Base-by-base conservation (phyloP, 1,140 invertebrate genomes). In the Berghia stephanieae region DNA sequence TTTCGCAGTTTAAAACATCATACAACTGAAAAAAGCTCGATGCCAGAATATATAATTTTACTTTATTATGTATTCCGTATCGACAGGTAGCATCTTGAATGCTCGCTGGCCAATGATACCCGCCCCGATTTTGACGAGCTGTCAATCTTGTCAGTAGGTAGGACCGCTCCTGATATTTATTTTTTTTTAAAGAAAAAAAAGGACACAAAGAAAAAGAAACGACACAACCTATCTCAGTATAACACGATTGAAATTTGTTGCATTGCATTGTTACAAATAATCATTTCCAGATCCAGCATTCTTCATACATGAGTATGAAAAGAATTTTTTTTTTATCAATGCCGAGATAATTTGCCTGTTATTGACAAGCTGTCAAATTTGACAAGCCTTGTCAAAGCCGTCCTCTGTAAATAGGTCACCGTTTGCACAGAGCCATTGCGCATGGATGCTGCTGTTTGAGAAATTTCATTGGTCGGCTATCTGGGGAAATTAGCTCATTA, bases 381-480 rank as follows among this genome's bases (percentile, higher is more conserved):
- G 79, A 75, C 76, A 57, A 75, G 68, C 57, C 72, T 60, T 80
- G 77, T 78, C 79, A 78, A 77, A 24, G 57, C 72, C 66, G 71
- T 68, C 55, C 71, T 66, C 38, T 52, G 18, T 44, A 71, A 75
- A 49, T 74, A 67, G 76, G 68, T 76, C 42, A 78, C 75, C 42
- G 42, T 74, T 55, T 42, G 55, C 73, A 55, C 68, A 69, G 52
- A 44, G 27, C 43, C 2, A 5, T 42, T 31, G 73, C 66, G 73
- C 70, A 75, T 67, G 27, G 16, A 42, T 57, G 60, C 24, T 43
- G 18, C 18, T 43, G 52, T 70, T 55, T 31, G 24, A 69, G 44
- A 57, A 55, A 18, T 60, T 79, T 77, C 60, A 79, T 77, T 81
- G 78, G 75, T 70, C 60, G 44, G 57, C 42, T 18, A 16, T 34